Conservation (phyloP, 2,113 vertebrate genomes). For the Odontesthes bonariensis region DNA sequence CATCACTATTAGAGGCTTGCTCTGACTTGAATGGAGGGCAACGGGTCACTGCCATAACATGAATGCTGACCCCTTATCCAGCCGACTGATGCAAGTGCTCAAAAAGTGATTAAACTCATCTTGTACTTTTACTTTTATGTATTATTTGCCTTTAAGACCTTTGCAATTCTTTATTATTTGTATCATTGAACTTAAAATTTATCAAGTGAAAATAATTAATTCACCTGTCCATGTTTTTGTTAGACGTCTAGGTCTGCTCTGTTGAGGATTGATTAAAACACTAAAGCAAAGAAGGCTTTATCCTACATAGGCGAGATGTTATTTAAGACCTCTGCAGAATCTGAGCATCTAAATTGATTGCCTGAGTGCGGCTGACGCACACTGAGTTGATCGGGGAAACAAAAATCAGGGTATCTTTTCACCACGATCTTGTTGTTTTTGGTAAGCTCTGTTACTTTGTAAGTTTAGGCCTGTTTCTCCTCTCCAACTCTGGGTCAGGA, state of each 20-base stretch:
- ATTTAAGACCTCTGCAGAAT: neutral
- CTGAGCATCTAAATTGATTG: neutral
- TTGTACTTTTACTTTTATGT: too few species aligned
- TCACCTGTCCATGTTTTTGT: too few species aligned
- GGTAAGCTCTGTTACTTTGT: slow-evolving; percentile 5
- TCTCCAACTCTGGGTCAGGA: slow-evolving; percentile 24
- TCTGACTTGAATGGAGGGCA: neutral
- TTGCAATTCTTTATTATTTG: too few species aligned
- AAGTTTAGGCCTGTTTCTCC: slow-evolving; percentile 7
- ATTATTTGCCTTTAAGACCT: too few species aligned
- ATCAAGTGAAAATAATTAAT: too few species aligned
- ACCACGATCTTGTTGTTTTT: neutral
- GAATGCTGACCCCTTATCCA: neutral
- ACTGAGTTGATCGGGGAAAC: neutral
- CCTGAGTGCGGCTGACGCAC: neutral
- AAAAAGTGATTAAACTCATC: too few species aligned
- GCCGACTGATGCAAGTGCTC: neutral
- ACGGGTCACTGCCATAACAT: too few species aligned
- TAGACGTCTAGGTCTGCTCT: neutral
- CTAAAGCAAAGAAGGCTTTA: neutral
- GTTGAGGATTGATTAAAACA: neutral
- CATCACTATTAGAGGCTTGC: neutral
- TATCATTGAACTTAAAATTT: too few species aligned
- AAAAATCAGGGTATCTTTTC: neutral
- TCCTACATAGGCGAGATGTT: neutral